Base-by-base conservation (phyloP, 1,140 invertebrate species). In the Leptopilina boulardi region DNA sequence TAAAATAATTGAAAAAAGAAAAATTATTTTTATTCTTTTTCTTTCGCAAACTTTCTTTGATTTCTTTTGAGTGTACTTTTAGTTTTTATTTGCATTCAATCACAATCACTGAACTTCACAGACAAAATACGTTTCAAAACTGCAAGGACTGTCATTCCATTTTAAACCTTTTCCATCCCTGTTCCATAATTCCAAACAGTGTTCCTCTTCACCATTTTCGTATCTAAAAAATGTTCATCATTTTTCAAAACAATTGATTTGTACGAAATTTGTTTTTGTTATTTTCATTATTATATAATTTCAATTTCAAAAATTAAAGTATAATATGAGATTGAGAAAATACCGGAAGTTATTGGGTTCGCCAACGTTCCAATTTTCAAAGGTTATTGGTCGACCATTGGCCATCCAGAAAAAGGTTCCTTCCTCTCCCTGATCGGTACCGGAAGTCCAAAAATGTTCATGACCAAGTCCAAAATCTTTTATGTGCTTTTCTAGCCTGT, bases 391-490 rank as follows among this genome's bases (percentile, higher is more conserved):
- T 75, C 95, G 92, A 11, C 97, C 97, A 77, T 95, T 97, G 8
- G 96, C 95, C 95, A 97, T 96, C 96, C 97, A 97, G 92, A 97
- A 97, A 92, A 97, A 97, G 73, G 93, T 94, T 5, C 96, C 96
- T 86, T 98, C 96, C 83, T 97, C 96, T 9, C 96, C 97, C 86
- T 97, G 94, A 89, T 98, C 97, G 2, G 96, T 97, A 70, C 97
- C 97, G 18, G 96, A 96, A 26, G 96, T 97, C 97, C 97, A 98
- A 92, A 98, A 98, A 86, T 98, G 97, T 85, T 98, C 97, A 83
- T 96, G 94, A 9, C 96, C 96, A 70, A 96, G 93, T 54, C 96
- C 96, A 87, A 95, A 96, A 84, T 96, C 95, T 87, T 94, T 93
- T 71, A 96, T 95, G 86, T 96, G 94, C 88, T 96, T 96, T 84